phyloP scores from a whole-genome alignment of 2,113 vertebrate genomes.

The Lepus americanus region DNA sequence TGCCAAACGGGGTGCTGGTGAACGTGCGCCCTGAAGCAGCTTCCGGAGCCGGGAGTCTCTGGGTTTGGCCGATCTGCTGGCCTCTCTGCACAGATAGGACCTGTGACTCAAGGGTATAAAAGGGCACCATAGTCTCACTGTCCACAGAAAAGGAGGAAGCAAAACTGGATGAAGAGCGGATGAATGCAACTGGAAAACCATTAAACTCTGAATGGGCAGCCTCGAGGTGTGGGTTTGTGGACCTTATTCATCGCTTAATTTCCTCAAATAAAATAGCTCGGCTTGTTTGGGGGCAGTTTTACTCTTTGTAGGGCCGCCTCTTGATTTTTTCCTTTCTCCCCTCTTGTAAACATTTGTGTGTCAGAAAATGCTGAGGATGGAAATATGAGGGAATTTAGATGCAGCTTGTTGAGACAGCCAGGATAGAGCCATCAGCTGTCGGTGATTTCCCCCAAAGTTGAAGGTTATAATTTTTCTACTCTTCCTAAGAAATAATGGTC shows the following conservation, averaged over 20 bases:
- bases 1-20: background rate
- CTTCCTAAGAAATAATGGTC: constrained; percentile 81
- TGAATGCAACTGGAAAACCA: background rate
- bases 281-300: background rate
- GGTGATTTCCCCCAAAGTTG: constrained; percentile 79
- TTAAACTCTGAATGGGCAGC: background rate
- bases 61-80: background rate
- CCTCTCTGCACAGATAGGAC: background rate
- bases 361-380: constrained; percentile 64
- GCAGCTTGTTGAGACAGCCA: constrained; percentile 65
- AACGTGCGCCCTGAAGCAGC: background rate
- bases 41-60: background rate
- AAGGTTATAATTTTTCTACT: constrained; percentile 81
- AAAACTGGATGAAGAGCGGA: background rate
- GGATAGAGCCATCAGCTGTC: constrained; percentile 61
- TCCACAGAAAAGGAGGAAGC: background rate
- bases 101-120: background rate
- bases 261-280: background rate
- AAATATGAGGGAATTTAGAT: constrained; percentile 59
- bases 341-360: constrained; percentile 39
- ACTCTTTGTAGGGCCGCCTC: background rate
- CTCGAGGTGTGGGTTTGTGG: background rate
- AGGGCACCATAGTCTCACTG: background rate
- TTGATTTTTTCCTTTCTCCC: background rate
- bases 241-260: constrained; percentile 10